phyloP scores from a whole-genome alignment of 2,113 vertebrate genomes.

The Panthera tigris region DNA sequence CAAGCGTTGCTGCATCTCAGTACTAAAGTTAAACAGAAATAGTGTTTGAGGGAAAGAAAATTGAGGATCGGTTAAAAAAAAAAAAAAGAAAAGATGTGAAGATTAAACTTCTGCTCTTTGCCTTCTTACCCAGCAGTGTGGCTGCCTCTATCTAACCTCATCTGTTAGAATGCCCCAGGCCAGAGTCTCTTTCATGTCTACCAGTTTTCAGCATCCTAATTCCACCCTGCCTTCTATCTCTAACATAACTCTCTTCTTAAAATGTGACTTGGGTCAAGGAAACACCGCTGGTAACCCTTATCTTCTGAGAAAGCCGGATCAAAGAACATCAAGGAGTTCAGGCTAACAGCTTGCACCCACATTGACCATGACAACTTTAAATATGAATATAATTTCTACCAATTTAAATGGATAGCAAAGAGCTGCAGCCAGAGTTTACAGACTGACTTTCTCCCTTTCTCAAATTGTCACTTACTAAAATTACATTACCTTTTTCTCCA shows the following conservation, averaged over 20 bases:
- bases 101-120: constrained; percentile 29
- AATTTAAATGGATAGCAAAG: not conserved
- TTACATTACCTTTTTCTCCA: not conserved
- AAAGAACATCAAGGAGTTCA: not conserved
- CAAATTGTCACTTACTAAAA: not conserved
- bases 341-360: not conserved
- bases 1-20: not conserved
- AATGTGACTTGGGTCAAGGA: not conserved
- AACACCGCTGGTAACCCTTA: not conserved
- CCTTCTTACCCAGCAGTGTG: not conserved
- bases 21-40: not conserved
- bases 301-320: not conserved
- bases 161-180: not conserved
- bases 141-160: not conserved
- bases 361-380: not conserved
- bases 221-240: not conserved
- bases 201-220: not conserved
- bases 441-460: not conserved
- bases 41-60: not conserved
- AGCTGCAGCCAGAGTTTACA: not conserved
- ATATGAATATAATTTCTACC: not conserved
- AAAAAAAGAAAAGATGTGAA: not conserved
- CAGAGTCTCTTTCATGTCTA: not conserved
- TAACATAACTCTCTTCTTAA: not conserved
- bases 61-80: not conserved